phyloP scores from a whole-genome alignment of 2,113 vertebrate genomes.

The Numida meleagris region DNA sequence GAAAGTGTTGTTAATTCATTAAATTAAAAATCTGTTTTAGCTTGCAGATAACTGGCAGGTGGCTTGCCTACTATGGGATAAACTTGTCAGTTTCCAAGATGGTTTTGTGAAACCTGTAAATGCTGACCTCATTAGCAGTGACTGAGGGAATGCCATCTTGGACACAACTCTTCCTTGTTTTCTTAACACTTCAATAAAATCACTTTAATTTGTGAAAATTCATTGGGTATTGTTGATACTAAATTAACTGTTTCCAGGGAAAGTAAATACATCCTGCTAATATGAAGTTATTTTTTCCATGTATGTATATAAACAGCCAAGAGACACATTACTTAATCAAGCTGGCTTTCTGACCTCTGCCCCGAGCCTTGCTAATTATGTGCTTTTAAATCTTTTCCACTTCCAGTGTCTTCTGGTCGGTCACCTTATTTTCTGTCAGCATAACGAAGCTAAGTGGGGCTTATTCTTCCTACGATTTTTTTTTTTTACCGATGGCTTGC shows the following conservation, averaged over 20 bases:
- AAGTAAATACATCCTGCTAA: conserved; percentile 10
- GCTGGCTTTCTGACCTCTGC: conserved; percentile 8
- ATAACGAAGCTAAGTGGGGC: neutral
- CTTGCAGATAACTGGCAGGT: neutral
- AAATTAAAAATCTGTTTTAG: neutral
- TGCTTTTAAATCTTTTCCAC: neutral
- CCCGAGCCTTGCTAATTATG: neutral
- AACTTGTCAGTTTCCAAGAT: neutral
- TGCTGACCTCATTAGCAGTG: neutral
- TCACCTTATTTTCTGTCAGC: neutral
- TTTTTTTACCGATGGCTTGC: neutral
- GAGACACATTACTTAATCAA: neutral
- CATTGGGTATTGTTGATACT: neutral
- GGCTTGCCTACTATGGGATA: neutral
- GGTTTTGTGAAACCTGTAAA: neutral
- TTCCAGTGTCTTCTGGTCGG: neutral
- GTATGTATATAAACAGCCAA: neutral
- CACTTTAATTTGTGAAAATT: neutral
- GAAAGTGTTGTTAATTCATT: neutral
- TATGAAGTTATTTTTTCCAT: conserved; percentile 10
- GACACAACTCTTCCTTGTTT: neutral
- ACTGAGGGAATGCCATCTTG: neutral
- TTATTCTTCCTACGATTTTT: neutral
- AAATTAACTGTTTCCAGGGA: neutral
- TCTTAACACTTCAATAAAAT: neutral